Evolutionary conservation across 2,888 invertebrate species (phyloP).

Genomic region (Apodemia zela): DNA sequence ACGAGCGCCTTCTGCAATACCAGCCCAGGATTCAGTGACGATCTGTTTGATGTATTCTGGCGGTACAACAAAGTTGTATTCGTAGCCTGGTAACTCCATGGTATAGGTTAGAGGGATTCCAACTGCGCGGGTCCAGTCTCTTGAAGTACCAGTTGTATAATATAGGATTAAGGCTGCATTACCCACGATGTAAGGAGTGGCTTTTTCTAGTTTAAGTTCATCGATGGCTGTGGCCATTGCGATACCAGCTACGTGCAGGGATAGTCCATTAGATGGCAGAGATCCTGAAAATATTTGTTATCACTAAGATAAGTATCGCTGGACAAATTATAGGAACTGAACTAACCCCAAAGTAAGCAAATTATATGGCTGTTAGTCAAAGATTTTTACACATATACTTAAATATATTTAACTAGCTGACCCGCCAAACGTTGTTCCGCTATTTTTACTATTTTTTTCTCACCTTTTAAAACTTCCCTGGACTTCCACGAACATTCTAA

Average conservation of each 20-base stretch:
- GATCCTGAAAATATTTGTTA: slow-evolving; percentile 43
- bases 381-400: too few relatives aligned
- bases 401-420: too few relatives aligned
- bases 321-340: too few relatives aligned
- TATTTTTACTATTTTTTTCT: too few relatives aligned
- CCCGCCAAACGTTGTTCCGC: too few relatives aligned
- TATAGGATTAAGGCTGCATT: slow-evolving; percentile 79
- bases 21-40: slow-evolving; percentile 82
- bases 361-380: too few relatives aligned
- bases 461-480: too few relatives aligned
- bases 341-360: too few relatives aligned
- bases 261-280: slow-evolving; percentile 73
- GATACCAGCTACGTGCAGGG: slow-evolving; percentile 63
- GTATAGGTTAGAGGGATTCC: slow-evolving; percentile 83
- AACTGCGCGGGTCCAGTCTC: slow-evolving; percentile 83
- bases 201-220: slow-evolving; percentile 55
- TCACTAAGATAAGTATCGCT: too few relatives aligned
- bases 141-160: slow-evolving; percentile 83
- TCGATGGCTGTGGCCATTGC: slow-evolving; percentile 68
- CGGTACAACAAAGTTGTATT: slow-evolving; percentile 78
- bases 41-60: slow-evolving; percentile 75
- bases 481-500: too few relatives aligned
- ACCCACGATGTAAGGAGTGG: slow-evolving; percentile 74
- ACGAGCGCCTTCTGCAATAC: slow-evolving; percentile 63
- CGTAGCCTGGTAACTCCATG: slow-evolving; percentile 83